phyloP scores from a whole-genome alignment of 2,888 invertebrate species.

The Stenichneumon culpator region DNA sequence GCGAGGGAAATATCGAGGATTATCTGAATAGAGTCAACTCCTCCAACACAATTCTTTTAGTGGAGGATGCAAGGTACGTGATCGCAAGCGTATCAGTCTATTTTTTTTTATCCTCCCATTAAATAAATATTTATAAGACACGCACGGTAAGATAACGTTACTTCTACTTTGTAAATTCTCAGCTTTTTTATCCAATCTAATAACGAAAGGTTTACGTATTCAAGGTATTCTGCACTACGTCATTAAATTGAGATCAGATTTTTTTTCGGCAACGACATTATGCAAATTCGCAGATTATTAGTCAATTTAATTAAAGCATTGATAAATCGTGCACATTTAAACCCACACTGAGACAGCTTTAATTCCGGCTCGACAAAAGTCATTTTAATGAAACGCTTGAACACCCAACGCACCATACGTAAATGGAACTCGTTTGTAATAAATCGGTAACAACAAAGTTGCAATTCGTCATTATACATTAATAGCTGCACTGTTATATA shows the following conservation, averaged over 20 bases:
- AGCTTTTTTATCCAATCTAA: constrained; percentile 14
- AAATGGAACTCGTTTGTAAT: constrained; percentile 44
- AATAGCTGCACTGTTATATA: constrained; percentile 35
- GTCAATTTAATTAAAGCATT: neutral
- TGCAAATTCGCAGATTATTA: neutral
- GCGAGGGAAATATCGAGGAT: constrained; percentile 78
- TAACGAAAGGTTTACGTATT: constrained; percentile 9
- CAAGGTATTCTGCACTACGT: constrained; percentile 3
- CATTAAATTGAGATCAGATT: neutral
- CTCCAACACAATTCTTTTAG: constrained; percentile 76
- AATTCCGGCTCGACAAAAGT: neutral
- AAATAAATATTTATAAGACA: constrained; percentile 34
- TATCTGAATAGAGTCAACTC: constrained; percentile 75
- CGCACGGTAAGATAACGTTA: neutral
- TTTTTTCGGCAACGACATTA: neutral
- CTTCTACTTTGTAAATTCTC: neutral
- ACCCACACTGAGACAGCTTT: neutral
- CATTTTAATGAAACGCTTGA: constrained; percentile 24
- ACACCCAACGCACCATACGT: constrained; percentile 7
- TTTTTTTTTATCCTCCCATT: neutral
- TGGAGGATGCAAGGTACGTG: constrained; percentile 80
- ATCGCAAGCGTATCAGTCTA: neutral
- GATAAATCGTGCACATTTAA: neutral
- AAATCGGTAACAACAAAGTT: constrained; percentile 21
- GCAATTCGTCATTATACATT: neutral